Evolutionary conservation across 2,797 vertebrate genomes (phyloP), one percentile per base, ranked within the genome.

Genomic region (Sebastes steindachneri): DNA sequence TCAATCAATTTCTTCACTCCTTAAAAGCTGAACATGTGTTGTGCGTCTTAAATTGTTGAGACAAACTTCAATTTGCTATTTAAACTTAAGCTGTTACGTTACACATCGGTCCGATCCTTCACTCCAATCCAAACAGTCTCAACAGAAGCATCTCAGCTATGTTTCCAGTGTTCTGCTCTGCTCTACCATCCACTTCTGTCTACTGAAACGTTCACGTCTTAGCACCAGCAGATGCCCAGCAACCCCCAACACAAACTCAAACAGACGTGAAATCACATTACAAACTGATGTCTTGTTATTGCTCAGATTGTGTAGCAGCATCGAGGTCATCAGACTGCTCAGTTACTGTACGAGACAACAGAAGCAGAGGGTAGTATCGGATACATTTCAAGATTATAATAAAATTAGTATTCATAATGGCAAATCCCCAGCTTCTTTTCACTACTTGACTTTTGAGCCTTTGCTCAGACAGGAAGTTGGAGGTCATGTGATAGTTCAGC

Each of bases 121-220:
- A 23, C 68, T 45, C 5, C 25, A 83, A 69, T 64, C 84, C 64
- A 85, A 91, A 84, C 88, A 82, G 69, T 64, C 74, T 63, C 35
- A 35, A 28, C 64, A 19, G 64, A 85, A 63, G 75, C 69, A 82
- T 71, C 64, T 82, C 65, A 75, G 63, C 71, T 67, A 83, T 76
- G 72, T 77, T 82, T 86, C 82, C 73, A 79, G 60, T 54, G 64
- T 7, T 75, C 58, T 63, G 31, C 60, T 63, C 64, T 7, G 31
- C 26, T 82, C 33, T 59, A 31, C 74, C 60, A 55, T 65, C 72
- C 57, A 21, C 35, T 31, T 33, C 67, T 5, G 21, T 25, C 63
- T 21, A 11, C 45, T 57, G n/a, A 74, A 75, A 29, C 4, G 10
- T 26, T 68, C 51, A 59, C 25, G 1, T 77, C 66, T 33, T 3